Conservation (phyloP, 2,888 invertebrate species). For the Halictus ligatus region DNA sequence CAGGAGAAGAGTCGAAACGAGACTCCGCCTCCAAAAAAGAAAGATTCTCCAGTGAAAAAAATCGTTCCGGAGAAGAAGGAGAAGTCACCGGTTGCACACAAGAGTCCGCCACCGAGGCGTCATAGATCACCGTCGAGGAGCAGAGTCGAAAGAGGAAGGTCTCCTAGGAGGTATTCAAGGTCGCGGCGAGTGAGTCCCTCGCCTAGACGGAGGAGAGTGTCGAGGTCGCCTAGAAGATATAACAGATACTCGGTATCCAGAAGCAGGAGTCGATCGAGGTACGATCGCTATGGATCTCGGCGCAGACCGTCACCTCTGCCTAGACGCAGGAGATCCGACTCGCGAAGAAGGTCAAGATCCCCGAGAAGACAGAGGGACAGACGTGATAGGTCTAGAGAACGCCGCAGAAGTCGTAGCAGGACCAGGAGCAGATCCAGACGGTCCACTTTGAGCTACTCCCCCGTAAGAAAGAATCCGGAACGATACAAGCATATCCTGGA, state of each 20-base stretch:
- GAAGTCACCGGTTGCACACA: conserved; percentile 70
- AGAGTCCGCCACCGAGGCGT: conserved; percentile 81
- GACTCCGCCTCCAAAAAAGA: conserved; percentile 69
- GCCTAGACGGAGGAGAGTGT: conserved; percentile 73
- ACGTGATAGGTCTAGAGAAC: conserved; percentile 71
- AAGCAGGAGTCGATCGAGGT: conserved; percentile 78
- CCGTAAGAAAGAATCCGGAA: conserved; percentile 89
- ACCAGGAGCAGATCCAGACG: conserved; percentile 84
- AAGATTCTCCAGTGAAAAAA: conserved; percentile 64
- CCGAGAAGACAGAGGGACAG: conserved; percentile 64
- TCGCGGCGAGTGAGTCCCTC: conserved; percentile 76
- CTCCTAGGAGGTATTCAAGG: conserved; percentile 77
- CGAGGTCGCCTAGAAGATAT: conserved; percentile 77
- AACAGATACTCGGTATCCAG: conserved; percentile 77
- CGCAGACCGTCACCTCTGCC: conserved; percentile 72
- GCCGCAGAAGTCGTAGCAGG: conserved; percentile 70
- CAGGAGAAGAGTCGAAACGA: conserved; percentile 71
- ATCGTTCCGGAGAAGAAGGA: conserved; percentile 69
- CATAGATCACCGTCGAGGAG: conserved; percentile 69
- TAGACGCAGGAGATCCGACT: conserved; percentile 74
- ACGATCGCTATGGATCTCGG: conserved; percentile 74
- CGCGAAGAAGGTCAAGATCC: conserved; percentile 77
- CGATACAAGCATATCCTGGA: conserved; percentile 89
- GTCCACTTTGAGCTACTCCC: conserved; percentile 88
- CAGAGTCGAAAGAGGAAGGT: conserved; percentile 70